Percentiles rank a stretch among this genome's conserved stretches.
Evolutionary conservation across 2,113 vertebrate species (phyloP).

Genomic region (Oplegnathus fasciatus): DNA sequence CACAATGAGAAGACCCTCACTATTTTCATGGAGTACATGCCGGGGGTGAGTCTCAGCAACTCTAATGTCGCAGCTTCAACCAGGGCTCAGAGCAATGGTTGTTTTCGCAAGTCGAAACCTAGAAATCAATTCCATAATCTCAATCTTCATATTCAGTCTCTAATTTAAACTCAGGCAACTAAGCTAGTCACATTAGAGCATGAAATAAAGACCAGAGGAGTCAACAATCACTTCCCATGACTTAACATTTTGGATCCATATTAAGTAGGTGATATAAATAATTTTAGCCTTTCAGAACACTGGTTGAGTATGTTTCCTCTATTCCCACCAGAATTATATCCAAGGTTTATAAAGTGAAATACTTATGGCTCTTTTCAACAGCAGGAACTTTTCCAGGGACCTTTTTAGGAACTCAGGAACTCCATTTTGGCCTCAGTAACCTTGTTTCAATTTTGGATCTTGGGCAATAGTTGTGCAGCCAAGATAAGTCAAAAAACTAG

Average conservation of each 20-base stretch:
- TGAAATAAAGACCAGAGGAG: neutral
- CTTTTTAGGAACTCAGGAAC: constrained; percentile 6
- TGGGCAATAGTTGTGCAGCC: neutral
- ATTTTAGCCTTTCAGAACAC: neutral
- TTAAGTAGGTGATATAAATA: neutral
- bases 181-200: neutral
- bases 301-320: neutral
- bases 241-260: neutral
- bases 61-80: neutral
- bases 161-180: neutral
- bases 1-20: constrained; percentile 93
- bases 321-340: neutral
- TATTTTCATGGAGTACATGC: constrained; percentile 99
- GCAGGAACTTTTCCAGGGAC: constrained; percentile 1
- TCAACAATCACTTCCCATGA: neutral
- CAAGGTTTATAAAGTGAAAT: neutral
- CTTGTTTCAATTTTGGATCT: neutral
- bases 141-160: neutral
- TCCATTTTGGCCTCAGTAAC: neutral
- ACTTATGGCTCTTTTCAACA: no score
- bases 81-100: neutral
- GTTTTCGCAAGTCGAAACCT: neutral
- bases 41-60: constrained; percentile 87
- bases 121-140: neutral
- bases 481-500: neutral